Conservation (phyloP, 2,888 invertebrate species). For the Drosophila nr. perissopoda region DNA sequence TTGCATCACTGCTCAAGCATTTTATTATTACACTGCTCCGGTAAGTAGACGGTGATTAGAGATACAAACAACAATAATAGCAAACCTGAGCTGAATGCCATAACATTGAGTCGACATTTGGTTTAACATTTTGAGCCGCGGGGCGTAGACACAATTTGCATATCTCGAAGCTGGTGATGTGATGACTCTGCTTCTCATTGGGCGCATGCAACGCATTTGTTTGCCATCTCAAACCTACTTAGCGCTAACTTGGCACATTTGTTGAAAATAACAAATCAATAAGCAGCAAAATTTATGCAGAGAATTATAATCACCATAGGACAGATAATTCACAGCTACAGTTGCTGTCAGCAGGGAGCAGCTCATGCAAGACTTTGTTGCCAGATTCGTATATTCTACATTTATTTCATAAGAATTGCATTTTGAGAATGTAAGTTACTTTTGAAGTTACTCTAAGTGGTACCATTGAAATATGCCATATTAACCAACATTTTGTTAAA, state of each 20-base stretch:
- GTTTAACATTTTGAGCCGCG: constrained; percentile 23
- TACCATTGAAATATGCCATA: neutral
- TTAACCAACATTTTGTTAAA: neutral
- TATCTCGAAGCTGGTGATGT: constrained; percentile 36
- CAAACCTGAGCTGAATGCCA: constrained; percentile 25
- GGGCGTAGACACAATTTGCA: constrained; percentile 67
- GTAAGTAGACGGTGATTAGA: constrained; percentile 42
- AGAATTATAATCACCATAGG: neutral
- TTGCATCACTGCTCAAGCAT: constrained; percentile 61
- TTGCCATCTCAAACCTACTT: neutral
- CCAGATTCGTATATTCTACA: no score
- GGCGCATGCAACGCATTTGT: constrained; percentile 14
- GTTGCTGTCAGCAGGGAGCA: neutral
- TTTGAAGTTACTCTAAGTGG: neutral
- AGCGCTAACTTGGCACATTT: neutral
- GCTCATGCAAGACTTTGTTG: neutral
- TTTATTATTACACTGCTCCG: constrained; percentile 39
- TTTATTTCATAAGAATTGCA: neutral
- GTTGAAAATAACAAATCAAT: neutral
- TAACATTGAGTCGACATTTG: constrained; percentile 45
- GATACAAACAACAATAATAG: constrained; percentile 20
- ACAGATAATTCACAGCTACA: neutral
- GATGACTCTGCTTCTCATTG: constrained; percentile 41
- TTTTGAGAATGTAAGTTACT: neutral
- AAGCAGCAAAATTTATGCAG: neutral